phyloP scores from a whole-genome alignment of 2,888 invertebrate genomes.

The Leucophenga maculata region DNA sequence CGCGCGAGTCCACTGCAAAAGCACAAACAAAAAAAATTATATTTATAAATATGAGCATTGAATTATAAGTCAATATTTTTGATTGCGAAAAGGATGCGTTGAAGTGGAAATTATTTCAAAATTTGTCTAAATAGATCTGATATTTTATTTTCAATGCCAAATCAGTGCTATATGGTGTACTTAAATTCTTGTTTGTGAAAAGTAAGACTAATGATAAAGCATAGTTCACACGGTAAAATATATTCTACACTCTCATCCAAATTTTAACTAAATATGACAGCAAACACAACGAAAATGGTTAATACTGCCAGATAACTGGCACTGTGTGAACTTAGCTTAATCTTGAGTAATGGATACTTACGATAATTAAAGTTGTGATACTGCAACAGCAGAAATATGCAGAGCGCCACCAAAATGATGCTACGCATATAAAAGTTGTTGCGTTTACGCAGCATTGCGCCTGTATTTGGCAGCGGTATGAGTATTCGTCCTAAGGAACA shows the following conservation, averaged over 20 bases:
- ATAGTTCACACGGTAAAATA: too few relatives aligned
- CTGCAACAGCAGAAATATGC: conserved; percentile 70
- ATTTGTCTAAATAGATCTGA: too few relatives aligned
- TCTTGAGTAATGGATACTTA: conserved; percentile 50
- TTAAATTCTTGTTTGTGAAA: too few relatives aligned
- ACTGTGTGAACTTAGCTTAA: too few relatives aligned
- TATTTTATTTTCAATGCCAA: too few relatives aligned
- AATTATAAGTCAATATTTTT: neutral
- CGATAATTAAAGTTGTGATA: conserved; percentile 71
- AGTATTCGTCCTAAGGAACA: conserved; percentile 61
- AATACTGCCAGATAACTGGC: too few relatives aligned
- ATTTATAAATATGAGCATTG: conserved; percentile 7
- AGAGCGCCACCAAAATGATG: conserved; percentile 67
- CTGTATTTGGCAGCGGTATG: conserved; percentile 71
- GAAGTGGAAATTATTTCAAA: neutral
- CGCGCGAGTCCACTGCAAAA: conserved; percentile 72
- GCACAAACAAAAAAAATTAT: neutral
- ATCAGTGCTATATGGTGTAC: too few relatives aligned
- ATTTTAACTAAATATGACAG: too few relatives aligned
- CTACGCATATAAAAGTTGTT: conserved; percentile 71
- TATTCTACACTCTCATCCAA: too few relatives aligned
- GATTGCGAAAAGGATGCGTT: too few relatives aligned
- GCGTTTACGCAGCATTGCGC: conserved; percentile 70
- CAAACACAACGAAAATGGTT: too few relatives aligned
- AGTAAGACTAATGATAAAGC: too few relatives aligned